A percentile compares a stretch with the other conserved stretches of the same genome.
Conservation (phyloP, 2,113 vertebrate species). For the Rhabdornis inornatus region DNA sequence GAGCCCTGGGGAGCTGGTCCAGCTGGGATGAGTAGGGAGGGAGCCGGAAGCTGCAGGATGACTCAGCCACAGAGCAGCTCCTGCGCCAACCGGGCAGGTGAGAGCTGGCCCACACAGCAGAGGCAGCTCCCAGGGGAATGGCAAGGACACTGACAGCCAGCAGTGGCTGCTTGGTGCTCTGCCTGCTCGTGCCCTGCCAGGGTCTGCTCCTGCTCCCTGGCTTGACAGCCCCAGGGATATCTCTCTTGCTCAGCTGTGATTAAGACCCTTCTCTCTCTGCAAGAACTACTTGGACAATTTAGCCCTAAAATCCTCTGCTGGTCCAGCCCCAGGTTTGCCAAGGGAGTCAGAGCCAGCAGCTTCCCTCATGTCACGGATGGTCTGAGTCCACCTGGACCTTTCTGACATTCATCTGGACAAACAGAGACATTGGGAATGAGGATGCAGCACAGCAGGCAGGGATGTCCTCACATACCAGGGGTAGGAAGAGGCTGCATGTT, state of each 20-base stretch:
- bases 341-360: background rate
- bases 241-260: background rate
- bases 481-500: background rate
- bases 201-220: background rate
- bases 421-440: background rate
- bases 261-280: background rate
- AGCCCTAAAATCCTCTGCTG: background rate
- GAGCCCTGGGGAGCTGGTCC: background rate
- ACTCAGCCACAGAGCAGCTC: background rate
- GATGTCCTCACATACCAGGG: background rate
- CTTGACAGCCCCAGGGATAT: background rate
- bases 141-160: background rate
- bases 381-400: background rate
- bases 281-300: background rate
- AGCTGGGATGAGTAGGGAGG: background rate
- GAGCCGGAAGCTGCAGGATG: background rate
- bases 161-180: accelerated
- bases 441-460: background rate
- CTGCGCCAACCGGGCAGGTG: accelerated
- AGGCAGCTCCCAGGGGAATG: background rate
- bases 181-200: background rate
- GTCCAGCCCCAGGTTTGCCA: background rate
- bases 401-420: background rate
- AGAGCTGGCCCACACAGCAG: background rate
- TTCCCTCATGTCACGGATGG: background rate